phyloP scores from a whole-genome alignment of 2,797 vertebrate genomes.

The Gymnopithys bicolor region DNA sequence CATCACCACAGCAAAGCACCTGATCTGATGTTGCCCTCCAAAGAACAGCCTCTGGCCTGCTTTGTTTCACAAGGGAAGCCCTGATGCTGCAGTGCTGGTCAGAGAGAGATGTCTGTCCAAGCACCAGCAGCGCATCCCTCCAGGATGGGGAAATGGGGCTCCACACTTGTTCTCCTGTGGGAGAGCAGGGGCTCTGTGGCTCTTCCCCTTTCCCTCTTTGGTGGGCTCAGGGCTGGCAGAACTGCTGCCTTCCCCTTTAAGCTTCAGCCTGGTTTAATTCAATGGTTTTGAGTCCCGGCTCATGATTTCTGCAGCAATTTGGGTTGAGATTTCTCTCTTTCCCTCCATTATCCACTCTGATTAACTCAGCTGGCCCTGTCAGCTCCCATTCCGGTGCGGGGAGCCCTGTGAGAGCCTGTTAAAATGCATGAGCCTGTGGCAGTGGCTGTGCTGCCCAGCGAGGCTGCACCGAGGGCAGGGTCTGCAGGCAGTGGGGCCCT shows the following conservation, averaged over 20 bases:
- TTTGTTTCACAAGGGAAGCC: neutral
- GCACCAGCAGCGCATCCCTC: neutral
- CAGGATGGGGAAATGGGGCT: neutral
- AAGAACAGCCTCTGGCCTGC: no score
- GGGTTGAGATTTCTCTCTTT: conserved; percentile 74
- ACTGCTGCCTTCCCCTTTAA: conserved; percentile 40
- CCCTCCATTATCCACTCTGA: conserved; percentile 79
- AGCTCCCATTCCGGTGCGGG: conserved; percentile 62
- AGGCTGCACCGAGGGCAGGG: neutral
- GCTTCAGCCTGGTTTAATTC: conserved; percentile 48
- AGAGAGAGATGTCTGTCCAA: accelerated
- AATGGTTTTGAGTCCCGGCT: conserved; percentile 63
- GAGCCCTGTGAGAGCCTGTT: conserved; percentile 59
- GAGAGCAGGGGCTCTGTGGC: neutral
- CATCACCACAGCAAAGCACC: accelerated
- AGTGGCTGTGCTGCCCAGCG: conserved; percentile 13
- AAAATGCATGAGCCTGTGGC: conserved; percentile 71
- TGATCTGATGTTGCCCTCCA: accelerated
- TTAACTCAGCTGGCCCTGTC: conserved; percentile 79
- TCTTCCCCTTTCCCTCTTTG: neutral
- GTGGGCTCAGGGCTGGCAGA: neutral
- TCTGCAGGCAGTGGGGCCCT: neutral
- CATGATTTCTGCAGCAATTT: conserved; percentile 74
- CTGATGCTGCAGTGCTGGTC: accelerated
- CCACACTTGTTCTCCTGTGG: neutral